Evolutionary conservation across 37 sponge, comb jelly and placozoan genomes (phyloP).

Genomic region (Aplysina aerophoba): DNA sequence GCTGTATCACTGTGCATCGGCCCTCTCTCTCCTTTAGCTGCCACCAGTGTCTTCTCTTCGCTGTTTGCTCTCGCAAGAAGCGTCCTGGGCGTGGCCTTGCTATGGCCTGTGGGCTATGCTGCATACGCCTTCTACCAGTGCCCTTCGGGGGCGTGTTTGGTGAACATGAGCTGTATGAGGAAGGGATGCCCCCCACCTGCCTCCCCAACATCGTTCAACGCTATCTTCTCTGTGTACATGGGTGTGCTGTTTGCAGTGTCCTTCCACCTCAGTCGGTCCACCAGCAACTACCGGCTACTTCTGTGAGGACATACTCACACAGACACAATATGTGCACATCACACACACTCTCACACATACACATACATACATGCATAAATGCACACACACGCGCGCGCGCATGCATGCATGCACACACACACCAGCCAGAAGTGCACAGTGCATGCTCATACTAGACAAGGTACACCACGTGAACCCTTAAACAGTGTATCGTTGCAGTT

Average conservation of each 20-base stretch:
- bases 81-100: conserved; percentile 17
- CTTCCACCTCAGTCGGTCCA: conserved; percentile 70
- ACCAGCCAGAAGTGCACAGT: neutral
- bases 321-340: too few species aligned
- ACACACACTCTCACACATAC: too few species aligned
- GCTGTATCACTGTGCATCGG: too few species aligned
- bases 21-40: conserved; percentile 33
- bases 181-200: neutral
- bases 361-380: too few species aligned
- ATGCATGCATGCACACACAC: conserved; percentile 29
- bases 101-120: conserved; percentile 61
- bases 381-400: too few species aligned
- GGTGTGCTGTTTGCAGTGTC: conserved; percentile 62
- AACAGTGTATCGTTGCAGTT: too few species aligned
- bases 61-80: conserved; percentile 51
- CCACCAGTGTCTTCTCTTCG: conserved; percentile 68
- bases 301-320: conserved; percentile 38
- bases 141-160: neutral
- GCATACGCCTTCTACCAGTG: conserved; percentile 33
- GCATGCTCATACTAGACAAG: too few species aligned
- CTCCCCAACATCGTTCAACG: neutral
- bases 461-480: too few species aligned
- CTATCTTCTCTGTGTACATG: conserved; percentile 58
- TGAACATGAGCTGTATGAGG: neutral
- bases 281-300: conserved; percentile 70